phyloP scores from a whole-genome alignment of 2,113 vertebrate genomes.

The Ceyx melanurus region DNA sequence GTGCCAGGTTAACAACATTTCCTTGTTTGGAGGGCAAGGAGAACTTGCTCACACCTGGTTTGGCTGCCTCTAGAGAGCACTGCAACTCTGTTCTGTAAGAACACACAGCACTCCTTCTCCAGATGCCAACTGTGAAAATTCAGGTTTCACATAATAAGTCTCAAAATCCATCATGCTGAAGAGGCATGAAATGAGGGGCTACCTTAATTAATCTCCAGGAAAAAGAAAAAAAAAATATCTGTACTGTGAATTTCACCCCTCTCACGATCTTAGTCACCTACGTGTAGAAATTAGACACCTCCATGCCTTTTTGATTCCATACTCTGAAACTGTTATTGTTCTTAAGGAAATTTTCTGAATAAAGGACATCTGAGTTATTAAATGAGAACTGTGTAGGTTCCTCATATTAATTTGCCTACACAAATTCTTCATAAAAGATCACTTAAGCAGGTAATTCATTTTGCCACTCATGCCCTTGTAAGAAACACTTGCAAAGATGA shows the following conservation, averaged over 20 bases:
- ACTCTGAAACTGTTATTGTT: not conserved
- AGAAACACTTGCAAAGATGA: not conserved
- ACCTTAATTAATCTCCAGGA: not conserved
- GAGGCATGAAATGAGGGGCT: not conserved
- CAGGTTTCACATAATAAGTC: not conserved
- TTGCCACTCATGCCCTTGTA: not conserved
- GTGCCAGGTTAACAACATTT: accelerated
- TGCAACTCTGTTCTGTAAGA: not conserved
- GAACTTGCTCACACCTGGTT: not conserved
- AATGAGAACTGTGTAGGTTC: not conserved
- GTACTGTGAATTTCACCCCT: not conserved
- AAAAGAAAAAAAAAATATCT: too few relatives aligned
- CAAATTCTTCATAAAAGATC: not conserved
- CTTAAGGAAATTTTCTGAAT: not conserved
- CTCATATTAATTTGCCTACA: not conserved
- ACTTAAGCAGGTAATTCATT: not conserved
- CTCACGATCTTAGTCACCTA: not conserved
- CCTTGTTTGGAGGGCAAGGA: not conserved
- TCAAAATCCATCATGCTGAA: not conserved
- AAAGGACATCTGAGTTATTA: not conserved
- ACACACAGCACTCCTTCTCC: accelerated
- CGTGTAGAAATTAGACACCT: not conserved
- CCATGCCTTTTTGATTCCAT: not conserved
- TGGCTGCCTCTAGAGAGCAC: slow-evolving; percentile 26
- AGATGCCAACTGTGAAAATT: not conserved